These are phyloP conservation scores for Thalpophila matura DNA, from an alignment of 2,888 invertebrate species.

Conservation along the genomic window DNA sequence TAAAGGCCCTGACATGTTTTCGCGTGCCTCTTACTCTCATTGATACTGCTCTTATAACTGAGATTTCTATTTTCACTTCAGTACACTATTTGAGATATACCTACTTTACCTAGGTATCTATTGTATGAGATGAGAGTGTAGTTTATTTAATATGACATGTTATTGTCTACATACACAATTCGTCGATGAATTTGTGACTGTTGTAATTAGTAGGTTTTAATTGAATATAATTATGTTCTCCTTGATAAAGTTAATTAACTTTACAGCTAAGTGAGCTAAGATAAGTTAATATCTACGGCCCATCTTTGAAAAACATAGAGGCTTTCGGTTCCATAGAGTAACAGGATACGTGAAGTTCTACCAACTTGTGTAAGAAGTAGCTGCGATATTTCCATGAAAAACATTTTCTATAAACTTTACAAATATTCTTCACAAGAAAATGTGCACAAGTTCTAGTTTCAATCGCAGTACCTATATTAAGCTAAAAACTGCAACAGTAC, in stretches of 20 bases:
- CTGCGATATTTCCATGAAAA: slow-evolving; percentile 34
- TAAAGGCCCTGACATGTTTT: too few species aligned
- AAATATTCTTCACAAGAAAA: slow-evolving; percentile 45
- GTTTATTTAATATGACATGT: too few species aligned
- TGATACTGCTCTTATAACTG: too few species aligned
- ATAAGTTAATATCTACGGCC: not conserved
- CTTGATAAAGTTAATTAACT: too few species aligned
- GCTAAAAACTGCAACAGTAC: slow-evolving; percentile 56
- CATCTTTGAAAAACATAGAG: not conserved
- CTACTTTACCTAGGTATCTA: too few species aligned
- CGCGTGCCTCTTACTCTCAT: too few species aligned
- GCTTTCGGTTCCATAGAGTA: slow-evolving; percentile 22
- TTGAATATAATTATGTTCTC: not conserved
- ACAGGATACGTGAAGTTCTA: slow-evolving; percentile 23
- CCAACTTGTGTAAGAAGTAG: slow-evolving; percentile 1
- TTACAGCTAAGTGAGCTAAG: not conserved
- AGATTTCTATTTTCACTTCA: too few species aligned
- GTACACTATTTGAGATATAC: too few species aligned
- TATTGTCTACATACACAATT: too few species aligned
- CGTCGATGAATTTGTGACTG: too few species aligned
- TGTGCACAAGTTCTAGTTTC: slow-evolving; percentile 36
- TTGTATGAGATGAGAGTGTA: too few species aligned
- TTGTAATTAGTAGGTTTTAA: too few species aligned
- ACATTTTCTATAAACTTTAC: slow-evolving; percentile 13
- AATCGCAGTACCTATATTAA: slow-evolving; percentile 31